phyloP scores from a whole-genome alignment of 2,113 vertebrate genomes.

The Leucosticte australis region DNA sequence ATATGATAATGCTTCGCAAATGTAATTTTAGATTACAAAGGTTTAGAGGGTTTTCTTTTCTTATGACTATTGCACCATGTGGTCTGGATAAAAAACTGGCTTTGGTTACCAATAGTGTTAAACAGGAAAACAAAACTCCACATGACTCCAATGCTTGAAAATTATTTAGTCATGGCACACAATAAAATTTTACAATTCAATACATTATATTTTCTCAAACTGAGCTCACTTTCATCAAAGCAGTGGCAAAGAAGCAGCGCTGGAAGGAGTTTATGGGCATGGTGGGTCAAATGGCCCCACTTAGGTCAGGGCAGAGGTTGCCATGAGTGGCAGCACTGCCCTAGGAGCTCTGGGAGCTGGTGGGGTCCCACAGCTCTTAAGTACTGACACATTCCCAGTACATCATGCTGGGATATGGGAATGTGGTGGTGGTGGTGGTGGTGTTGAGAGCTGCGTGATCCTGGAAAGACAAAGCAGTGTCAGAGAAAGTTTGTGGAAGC shows the following conservation, averaged over 20 bases:
- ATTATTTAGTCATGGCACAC: background rate
- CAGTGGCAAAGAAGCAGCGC: background rate
- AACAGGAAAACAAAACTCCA: slow-evolving; percentile 14
- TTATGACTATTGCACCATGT: background rate
- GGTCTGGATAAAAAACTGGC: slow-evolving; percentile 47
- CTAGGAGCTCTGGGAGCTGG: background rate
- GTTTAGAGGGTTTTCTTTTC: background rate
- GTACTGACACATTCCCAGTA: background rate
- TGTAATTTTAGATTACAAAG: background rate
- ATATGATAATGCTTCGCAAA: background rate
- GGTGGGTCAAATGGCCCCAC: background rate
- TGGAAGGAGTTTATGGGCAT: background rate
- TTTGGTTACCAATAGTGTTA: slow-evolving; percentile 14
- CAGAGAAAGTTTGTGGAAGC: background rate
- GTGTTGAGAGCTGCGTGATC: accelerated
- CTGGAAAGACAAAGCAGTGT: background rate
- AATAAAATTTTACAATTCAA: slow-evolving; percentile 33
- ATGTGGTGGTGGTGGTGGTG: background rate
- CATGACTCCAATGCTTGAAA: background rate
- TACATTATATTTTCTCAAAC: background rate
- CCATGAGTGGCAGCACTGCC: background rate
- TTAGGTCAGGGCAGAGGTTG: background rate
- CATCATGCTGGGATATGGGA: background rate
- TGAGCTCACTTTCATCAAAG: background rate
- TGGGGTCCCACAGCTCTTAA: background rate